Conservation (phyloP, 2,113 vertebrate genomes). For the Lichenostomus cassidix region DNA sequence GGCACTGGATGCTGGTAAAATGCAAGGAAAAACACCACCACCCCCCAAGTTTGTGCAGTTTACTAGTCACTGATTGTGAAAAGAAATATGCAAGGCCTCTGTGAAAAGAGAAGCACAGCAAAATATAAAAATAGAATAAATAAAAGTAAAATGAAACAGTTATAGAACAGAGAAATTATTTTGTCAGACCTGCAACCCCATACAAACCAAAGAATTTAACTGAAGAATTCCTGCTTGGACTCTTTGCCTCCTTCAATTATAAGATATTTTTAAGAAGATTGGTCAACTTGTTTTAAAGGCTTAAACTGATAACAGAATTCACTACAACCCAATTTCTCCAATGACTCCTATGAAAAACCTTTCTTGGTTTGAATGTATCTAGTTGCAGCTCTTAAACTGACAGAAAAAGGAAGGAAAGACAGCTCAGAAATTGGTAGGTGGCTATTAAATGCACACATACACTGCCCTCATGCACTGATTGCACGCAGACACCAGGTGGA, state of each 20-base stretch:
- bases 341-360: background rate
- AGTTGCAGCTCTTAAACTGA: conserved; percentile 45
- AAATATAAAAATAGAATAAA: background rate
- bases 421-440: background rate
- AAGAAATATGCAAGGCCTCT: conserved; percentile 4
- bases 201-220: conserved; percentile 44
- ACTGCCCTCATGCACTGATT: background rate
- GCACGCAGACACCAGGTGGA: background rate
- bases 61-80: background rate
- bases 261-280: background rate
- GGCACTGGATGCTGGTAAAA: background rate
- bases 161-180: background rate
- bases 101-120: background rate
- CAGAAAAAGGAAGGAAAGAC: background rate
- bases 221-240: background rate
- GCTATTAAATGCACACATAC: background rate
- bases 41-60: background rate
- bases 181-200: conserved; percentile 32
- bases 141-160: background rate
- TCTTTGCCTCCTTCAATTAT: background rate
- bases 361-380: conserved; percentile 46
- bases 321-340: background rate
- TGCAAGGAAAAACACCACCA: background rate
- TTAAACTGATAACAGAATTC: background rate
- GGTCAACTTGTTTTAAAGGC: background rate